Evolutionary conservation across 2,797 vertebrate genomes (phyloP).

Genomic region (Aplochiton taeniatus): DNA sequence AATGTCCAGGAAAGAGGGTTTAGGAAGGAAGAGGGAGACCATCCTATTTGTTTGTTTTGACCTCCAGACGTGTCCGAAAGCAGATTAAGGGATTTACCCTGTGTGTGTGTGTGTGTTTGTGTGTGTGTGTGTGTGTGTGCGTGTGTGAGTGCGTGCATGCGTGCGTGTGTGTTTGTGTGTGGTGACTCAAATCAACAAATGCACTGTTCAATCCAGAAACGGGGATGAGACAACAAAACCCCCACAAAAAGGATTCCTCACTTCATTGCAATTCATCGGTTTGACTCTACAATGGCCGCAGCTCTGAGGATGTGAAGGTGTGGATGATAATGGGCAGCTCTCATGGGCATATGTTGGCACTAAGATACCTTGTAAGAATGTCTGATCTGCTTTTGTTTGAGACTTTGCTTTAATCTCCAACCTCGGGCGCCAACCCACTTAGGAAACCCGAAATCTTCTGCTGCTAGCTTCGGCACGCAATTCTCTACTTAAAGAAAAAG

Average conservation of each 20-base stretch:
- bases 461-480: conserved; percentile 42
- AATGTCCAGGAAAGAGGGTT: conserved; percentile 1
- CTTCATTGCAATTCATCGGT: too few species aligned
- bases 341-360: conserved; percentile 6
- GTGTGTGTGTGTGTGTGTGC: not conserved
- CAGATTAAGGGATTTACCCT: conserved; percentile 77
- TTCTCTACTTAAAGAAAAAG: conserved; percentile 20
- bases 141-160: conserved; percentile 34
- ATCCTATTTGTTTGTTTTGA: conserved; percentile 75
- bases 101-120: conserved; percentile 4
- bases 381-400: conserved; percentile 51
- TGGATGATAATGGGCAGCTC: not conserved
- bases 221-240: too few species aligned
- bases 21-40: too few species aligned
- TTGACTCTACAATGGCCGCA: too few species aligned
- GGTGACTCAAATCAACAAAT: conserved; percentile 37
- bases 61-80: conserved; percentile 72
- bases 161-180: too few species aligned
- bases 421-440: conserved; percentile 35
- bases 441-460: conserved; percentile 32
- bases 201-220: not conserved
- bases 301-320: not conserved
- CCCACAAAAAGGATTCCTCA: too few species aligned
- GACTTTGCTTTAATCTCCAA: conserved; percentile 49
- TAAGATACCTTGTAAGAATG: conserved; percentile 32